A percentile compares a stretch with the other conserved stretches of the same genome.
Evolutionary conservation across 2,888 invertebrate genomes (phyloP).

Genomic region (Pyrrhia umbra): DNA sequence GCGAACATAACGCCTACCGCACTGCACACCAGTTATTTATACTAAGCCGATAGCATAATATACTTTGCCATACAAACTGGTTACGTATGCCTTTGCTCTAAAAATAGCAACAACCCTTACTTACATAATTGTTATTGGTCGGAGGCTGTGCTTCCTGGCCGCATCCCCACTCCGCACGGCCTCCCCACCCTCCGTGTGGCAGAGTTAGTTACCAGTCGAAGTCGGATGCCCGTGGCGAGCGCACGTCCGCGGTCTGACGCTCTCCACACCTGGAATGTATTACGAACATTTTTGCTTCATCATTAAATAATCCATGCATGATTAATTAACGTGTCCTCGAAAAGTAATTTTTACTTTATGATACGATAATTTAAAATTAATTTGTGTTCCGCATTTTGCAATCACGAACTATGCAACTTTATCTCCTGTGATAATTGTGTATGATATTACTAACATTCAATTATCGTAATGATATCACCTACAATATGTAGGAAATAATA

Average conservation of each 20-base stretch:
- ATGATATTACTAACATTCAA: slow-evolving; percentile 16
- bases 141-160: slow-evolving; percentile 84
- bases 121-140: slow-evolving; percentile 86
- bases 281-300: slow-evolving; percentile 48
- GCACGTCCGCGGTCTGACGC: slow-evolving; percentile 61
- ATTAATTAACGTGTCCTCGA: slow-evolving; percentile 22
- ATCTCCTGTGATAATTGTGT: slow-evolving; percentile 32
- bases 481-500: slow-evolving; percentile 31
- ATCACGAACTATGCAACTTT: slow-evolving; percentile 31
- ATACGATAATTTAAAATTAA: slow-evolving; percentile 18
- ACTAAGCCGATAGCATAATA: slow-evolving; percentile 67
- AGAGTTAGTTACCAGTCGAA: slow-evolving; percentile 71
- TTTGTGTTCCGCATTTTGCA: slow-evolving; percentile 20
- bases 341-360: slow-evolving; percentile 24
- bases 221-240: slow-evolving; percentile 66
- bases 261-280: slow-evolving; percentile 61
- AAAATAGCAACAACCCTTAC: slow-evolving; percentile 86
- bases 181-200: slow-evolving; percentile 60
- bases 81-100: slow-evolving; percentile 77
- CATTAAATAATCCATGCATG: slow-evolving; percentile 36
- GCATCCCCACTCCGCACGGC: slow-evolving; percentile 59
- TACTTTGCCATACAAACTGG: slow-evolving; percentile 71
- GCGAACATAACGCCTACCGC: slow-evolving; percentile 70
- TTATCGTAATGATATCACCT: slow-evolving; percentile 38
- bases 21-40: slow-evolving; percentile 73